These are phyloP conservation scores for Scaptomyza pallida DNA, from an alignment of 1,140 invertebrate species.

Conservation along the genomic window DNA sequence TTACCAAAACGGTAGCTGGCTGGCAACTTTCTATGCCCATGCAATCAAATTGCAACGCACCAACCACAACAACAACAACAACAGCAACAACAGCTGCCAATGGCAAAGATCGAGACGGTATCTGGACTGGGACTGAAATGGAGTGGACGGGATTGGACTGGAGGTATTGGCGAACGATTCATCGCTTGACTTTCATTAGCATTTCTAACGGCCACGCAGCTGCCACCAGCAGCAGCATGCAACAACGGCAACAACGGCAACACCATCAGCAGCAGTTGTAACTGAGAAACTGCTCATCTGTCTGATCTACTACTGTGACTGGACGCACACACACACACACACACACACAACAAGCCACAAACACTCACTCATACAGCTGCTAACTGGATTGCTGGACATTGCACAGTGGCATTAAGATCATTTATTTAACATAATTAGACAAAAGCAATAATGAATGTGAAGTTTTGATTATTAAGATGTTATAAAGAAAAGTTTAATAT, in stretches of 20 bases:
- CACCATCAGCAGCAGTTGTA: constrained; percentile 34
- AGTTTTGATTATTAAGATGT: too few relatives aligned
- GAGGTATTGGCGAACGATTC: constrained; percentile 8
- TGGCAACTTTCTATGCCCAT: constrained; percentile 77
- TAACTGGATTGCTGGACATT: constrained; percentile 34
- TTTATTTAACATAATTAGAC: neutral
- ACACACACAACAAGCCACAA: constrained; percentile 3
- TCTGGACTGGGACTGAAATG: constrained; percentile 4
- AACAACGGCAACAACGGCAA: constrained; percentile 22
- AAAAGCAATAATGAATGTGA: too few relatives aligned
- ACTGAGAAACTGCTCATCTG: constrained; percentile 31
- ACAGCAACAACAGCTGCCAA: constrained; percentile 61
- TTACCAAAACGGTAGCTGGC: constrained; percentile 68
- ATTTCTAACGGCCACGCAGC: constrained; percentile 82
- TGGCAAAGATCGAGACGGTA: constrained; percentile 44
- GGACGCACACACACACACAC: constrained; percentile 33
- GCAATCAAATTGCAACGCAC: constrained; percentile 75
- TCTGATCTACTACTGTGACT: constrained; percentile 49
- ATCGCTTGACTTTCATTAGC: constrained; percentile 78
- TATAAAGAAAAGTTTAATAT: too few relatives aligned
- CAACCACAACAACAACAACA: constrained; percentile 27
- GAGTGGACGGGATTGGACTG: neutral
- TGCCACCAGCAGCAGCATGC: constrained; percentile 30
- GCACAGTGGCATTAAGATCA: constrained; percentile 19
- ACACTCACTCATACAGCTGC: constrained; percentile 11